Percentiles rank a stretch among this genome's conserved stretches.
phyloP scores from a whole-genome alignment of 2,797 vertebrate genomes.

The Melanotaenia boesemani region DNA sequence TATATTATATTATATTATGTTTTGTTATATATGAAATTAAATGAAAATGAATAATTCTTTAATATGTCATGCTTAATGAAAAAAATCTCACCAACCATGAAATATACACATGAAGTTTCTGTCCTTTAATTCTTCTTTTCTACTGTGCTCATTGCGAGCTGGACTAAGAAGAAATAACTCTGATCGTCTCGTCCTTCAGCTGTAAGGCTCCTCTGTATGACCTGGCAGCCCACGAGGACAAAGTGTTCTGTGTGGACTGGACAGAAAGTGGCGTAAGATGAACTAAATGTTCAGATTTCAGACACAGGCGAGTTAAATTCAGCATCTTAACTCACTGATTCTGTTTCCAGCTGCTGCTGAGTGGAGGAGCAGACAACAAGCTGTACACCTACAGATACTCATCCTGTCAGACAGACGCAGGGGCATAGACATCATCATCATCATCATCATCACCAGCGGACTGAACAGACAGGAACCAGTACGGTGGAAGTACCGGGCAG shows the following conservation, averaged over 20 bases:
- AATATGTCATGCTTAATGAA: no score
- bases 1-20: no score
- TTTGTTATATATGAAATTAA: no score
- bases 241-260: slow-evolving; percentile 97
- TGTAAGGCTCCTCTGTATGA: slow-evolving; percentile 97
- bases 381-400: slow-evolving; percentile 93
- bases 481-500: no score
- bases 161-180: no score
- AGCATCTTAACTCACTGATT: neutral
- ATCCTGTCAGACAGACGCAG: slow-evolving; percentile 85
- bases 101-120: no score
- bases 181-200: slow-evolving; percentile 71
- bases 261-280: slow-evolving; percentile 92
- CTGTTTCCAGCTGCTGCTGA: slow-evolving; percentile 88
- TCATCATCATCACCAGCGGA: no score
- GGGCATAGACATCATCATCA: slow-evolving; percentile 79
- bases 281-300: neutral
- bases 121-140: no score
- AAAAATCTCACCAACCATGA: no score
- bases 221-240: slow-evolving; percentile 95
- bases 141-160: no score
- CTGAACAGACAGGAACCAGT: no score
- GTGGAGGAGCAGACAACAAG: slow-evolving; percentile 98
- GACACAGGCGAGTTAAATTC: neutral
- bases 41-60: no score